Evolutionary conservation across 2,888 invertebrate species (phyloP).

Genomic region (Sylvicola cinctus): DNA sequence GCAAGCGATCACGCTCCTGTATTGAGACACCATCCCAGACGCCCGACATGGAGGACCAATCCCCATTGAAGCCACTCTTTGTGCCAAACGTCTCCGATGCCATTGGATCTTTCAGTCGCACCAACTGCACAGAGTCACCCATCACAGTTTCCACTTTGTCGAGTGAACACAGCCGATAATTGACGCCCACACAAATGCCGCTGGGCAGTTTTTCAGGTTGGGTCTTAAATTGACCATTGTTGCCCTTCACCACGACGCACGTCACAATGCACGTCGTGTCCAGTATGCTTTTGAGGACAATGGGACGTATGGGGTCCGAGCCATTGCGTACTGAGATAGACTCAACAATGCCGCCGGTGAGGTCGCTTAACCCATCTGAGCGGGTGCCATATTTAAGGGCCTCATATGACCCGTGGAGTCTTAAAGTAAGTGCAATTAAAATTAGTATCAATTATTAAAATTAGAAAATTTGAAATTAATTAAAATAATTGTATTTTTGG

Average conservation of each 20-base stretch:
- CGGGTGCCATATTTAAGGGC: constrained; percentile 81
- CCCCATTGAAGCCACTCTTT: constrained; percentile 43
- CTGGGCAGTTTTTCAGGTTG: constrained; percentile 37
- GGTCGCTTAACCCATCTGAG: constrained; percentile 68
- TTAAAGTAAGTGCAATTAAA: constrained; percentile 26
- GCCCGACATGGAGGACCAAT: constrained; percentile 44
- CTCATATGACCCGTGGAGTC: constrained; percentile 82
- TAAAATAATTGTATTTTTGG: no score
- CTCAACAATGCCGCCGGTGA: constrained; percentile 79
- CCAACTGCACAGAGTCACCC: constrained; percentile 48
- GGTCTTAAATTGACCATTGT: constrained; percentile 28
- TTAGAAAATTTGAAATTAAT: constrained; percentile 1
- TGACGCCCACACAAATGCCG: constrained; percentile 56
- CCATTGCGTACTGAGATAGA: constrained; percentile 52
- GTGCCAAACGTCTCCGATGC: constrained; percentile 30
- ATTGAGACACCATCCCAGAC: constrained; percentile 61
- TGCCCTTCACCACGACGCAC: constrained; percentile 35
- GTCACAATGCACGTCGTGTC: constrained; percentile 74
- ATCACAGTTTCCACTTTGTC: constrained; percentile 54
- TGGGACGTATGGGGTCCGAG: constrained; percentile 38
- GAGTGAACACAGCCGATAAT: constrained; percentile 54
- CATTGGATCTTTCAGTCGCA: constrained; percentile 48
- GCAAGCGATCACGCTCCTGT: constrained; percentile 48
- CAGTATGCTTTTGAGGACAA: constrained; percentile 43
- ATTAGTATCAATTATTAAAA: background rate